Evolutionary conservation across 2,797 vertebrate genomes (phyloP), one percentile per base, ranked within the genome.

Genomic region (Prunella strophiata): DNA sequence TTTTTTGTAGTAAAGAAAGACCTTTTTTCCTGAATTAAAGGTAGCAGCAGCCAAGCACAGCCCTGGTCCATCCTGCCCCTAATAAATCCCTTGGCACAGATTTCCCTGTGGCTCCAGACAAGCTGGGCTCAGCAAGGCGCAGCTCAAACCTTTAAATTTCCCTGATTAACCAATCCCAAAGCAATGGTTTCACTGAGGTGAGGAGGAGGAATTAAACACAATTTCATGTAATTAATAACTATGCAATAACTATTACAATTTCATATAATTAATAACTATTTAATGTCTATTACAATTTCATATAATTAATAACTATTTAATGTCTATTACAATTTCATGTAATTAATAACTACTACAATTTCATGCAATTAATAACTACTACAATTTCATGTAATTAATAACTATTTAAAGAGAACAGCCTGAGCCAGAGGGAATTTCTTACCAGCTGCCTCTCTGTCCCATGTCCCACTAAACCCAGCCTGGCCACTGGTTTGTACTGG

Each of bases 71-170:
- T 22, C 62, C 52, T 65, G 38, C 23, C 23, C 34, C 10, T 11
- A 11, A 66, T 14, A 75, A 62, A 43, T 48, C 43, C 73, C 25
- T 65, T 3, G 9, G 62, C 52, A 71, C 16, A 0, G 3, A 32
- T 50, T 61, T 77, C 26, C 51, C 47, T 1, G 0, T 2, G 0
- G 48, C 34, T 16, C 30, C 71, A 4, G 18, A 16, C 38, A 61
- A 25, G 13, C 30, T 27, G 25, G 10, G 43, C 30, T 62, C 48
- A 27, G 43, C 42, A 63, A 82, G 54, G 71, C 1, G 0, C 67
- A 40, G 70, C 36, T 83, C 51, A 58, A 34, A 22, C 29, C 25
- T 77, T 36, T 25, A 82, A 50, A 40, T 19, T 59, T 59, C 50
- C 54, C 32, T 42, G 38, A 51, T 23, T 42, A 72, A 75, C 13